These are phyloP conservation scores for Hirtodrosophila alboralis DNA, from an alignment of 2,888 invertebrate genomes.

Conservation along the genomic window DNA sequence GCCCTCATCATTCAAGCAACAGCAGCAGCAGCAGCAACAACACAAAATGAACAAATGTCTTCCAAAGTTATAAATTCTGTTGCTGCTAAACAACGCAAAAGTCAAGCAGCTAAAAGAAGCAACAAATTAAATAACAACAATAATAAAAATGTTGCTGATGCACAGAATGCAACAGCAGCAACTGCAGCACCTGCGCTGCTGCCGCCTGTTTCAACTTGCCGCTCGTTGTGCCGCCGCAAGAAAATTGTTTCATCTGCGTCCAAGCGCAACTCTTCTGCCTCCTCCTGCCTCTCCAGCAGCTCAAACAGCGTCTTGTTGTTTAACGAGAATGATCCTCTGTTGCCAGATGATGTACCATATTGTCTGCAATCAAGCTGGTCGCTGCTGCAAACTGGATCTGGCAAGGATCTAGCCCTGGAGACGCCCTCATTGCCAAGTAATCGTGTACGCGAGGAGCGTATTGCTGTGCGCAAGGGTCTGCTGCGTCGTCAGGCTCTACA, in stretches of 20 bases:
- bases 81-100: constrained; percentile 43
- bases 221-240: constrained; percentile 36
- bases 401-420: constrained; percentile 26
- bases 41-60: constrained; percentile 70
- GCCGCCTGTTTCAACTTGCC: constrained; percentile 7
- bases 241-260: constrained; percentile 20
- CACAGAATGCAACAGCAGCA: background rate
- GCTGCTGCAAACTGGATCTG: constrained; percentile 49
- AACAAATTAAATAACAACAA: constrained; percentile 51
- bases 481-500: constrained; percentile 83
- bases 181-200: constrained; percentile 3
- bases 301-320: no score
- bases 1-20: constrained; percentile 33
- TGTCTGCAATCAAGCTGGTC: constrained; percentile 82
- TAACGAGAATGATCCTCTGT: constrained; percentile 49
- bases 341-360: constrained; percentile 68
- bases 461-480: constrained; percentile 79
- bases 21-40: constrained; percentile 2
- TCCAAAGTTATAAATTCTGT: constrained; percentile 69
- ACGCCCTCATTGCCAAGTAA: constrained; percentile 39
- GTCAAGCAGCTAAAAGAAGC: constrained; percentile 39
- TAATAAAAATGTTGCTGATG: constrained; percentile 21
- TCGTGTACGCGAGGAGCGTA: constrained; percentile 81
- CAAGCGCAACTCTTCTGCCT: constrained; percentile 37
- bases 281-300: no score